phyloP scores from a whole-genome alignment of 1,140 invertebrate genomes.

The Anthonomus grandis region DNA sequence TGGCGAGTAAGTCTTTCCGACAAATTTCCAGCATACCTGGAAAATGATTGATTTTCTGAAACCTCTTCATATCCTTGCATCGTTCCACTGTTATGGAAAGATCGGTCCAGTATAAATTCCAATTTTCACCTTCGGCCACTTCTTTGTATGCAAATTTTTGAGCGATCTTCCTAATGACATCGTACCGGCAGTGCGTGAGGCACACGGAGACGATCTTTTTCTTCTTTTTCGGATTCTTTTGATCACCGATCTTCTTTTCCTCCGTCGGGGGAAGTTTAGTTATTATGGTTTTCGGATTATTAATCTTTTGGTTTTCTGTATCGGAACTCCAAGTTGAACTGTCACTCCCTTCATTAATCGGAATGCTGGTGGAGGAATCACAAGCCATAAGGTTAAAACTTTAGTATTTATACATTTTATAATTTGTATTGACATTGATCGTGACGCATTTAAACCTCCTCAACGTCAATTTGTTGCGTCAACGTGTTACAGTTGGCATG shows the following conservation, averaged over 20 bases:
- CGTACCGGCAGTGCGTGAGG: slow-evolving; percentile 70
- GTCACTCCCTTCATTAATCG: slow-evolving; percentile 29
- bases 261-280: slow-evolving; percentile 10
- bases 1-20: slow-evolving; percentile 78
- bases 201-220: slow-evolving; percentile 57
- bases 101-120: slow-evolving; percentile 90
- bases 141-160: slow-evolving; percentile 74
- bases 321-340: slow-evolving; percentile 33
- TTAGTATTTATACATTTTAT: slow-evolving; percentile 15
- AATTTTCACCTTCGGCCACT: slow-evolving; percentile 74
- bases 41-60: slow-evolving; percentile 87
- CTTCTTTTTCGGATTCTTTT: slow-evolving; percentile 24
- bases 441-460: no score
- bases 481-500: no score
- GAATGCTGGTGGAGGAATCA: slow-evolving; percentile 31
- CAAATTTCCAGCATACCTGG: slow-evolving; percentile 91
- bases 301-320: slow-evolving; percentile 18
- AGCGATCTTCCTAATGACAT: slow-evolving; percentile 67
- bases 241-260: slow-evolving; percentile 1
- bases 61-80: slow-evolving; percentile 86
- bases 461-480: no score
- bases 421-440: slow-evolving; percentile 19
- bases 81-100: slow-evolving; percentile 75
- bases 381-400: slow-evolving; percentile 26
- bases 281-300: slow-evolving; percentile 7